Evolutionary conservation across 2,797 vertebrate species (phyloP), one percentile per base, ranked within the genome.

Genomic region (Melanotaenia boesemani): DNA sequence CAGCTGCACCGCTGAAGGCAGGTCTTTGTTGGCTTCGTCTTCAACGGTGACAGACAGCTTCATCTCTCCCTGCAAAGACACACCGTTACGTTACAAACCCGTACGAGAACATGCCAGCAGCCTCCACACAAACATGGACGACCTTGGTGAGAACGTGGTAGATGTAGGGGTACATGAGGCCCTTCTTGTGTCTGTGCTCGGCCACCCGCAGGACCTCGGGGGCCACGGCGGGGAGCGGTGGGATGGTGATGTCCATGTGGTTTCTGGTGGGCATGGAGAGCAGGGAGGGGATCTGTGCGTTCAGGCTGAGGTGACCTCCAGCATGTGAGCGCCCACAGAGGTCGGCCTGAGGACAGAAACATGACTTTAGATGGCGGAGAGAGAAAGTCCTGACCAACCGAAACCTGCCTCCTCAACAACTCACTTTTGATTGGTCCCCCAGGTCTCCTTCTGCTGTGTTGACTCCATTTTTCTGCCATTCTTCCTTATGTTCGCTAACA

Each of bases 231-330:
- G 97, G 97, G 90, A 98, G 94, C 70, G 97, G 96, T 10, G 97
- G 97, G 63, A 96, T 97, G 60, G 97, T 98, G 87, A 99, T 96
- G 91, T 99, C 97, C 97, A 99, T 98, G 93, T 99, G 97, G 93
- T 96, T 98, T 90, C 97, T 95, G 67, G 96, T 98, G 75, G 97
- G 96, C 97, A 98, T 98, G 62, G 97, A 98, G 80, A 99, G 93
- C 76, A 99, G 95, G 76, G 97, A 98, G 1, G 97, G 97, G 90
- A 98, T 99, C 79, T 96, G 96, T 77, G 94, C 82, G 34, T 92
- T 95, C 83, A 94, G 92, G 83, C 87, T 88, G 83, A 94, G 93
- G 85, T 94, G 95, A 85, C 92, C 93, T 91, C 93, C 94, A 65
- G 88, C 92, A 81, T 96, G 96, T 57, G 91, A 85, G 70, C 89